Percentiles rank a stretch among this genome's conserved stretches.
Evolutionary conservation across 2,113 vertebrate species (phyloP).

Genomic region (Philantomba maxwellii): DNA sequence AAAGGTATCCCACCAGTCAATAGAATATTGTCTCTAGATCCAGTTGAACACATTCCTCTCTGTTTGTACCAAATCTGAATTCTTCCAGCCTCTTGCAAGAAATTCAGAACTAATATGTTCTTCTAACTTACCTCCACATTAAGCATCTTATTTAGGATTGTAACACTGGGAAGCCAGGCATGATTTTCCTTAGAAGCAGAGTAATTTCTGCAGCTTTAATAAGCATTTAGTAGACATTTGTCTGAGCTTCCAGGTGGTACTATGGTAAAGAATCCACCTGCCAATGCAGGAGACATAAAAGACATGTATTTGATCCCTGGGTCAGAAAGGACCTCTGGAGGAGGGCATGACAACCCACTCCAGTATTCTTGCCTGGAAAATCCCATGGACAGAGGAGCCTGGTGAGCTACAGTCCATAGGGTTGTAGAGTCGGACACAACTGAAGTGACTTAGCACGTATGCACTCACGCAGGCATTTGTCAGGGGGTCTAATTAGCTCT

Average conservation of each 20-base stretch:
- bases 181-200: not conserved
- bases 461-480: not conserved
- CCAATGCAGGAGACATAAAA: not conserved
- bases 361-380: not conserved
- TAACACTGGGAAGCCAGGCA: not conserved
- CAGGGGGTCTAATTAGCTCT: not conserved
- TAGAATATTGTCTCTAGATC: not conserved
- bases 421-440: not conserved
- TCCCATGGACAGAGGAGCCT: not conserved
- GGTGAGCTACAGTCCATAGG: not conserved
- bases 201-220: not conserved
- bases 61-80: not conserved
- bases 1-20: not conserved
- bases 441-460: not conserved
- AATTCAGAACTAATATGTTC: not conserved
- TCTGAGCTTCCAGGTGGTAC: not conserved
- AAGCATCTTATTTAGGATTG: not conserved
- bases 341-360: not conserved
- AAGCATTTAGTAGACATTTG: not conserved
- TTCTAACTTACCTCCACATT: not conserved
- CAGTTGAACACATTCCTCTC: not conserved
- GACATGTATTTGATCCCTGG: not conserved
- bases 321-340: not conserved
- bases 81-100: slow-evolving; percentile 7
- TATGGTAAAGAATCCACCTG: not conserved